phyloP scores from a whole-genome alignment of 2,888 invertebrate genomes.

The Amphipyra tragopoginis region DNA sequence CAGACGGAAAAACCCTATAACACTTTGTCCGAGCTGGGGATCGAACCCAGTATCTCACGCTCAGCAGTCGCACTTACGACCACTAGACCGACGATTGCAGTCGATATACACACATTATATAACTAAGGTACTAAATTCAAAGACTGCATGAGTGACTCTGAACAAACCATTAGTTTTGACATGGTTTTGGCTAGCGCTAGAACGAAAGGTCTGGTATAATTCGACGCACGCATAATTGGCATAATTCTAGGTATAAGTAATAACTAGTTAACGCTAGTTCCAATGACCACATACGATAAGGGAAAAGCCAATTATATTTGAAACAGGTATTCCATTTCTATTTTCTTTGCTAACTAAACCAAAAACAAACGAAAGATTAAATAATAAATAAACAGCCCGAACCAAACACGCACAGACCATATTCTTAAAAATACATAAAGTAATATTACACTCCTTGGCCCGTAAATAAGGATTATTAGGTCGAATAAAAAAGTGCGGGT shows the following conservation, averaged over 20 bases:
- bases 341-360: constrained; percentile 9
- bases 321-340: constrained; percentile 8
- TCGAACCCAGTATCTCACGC: too few species aligned
- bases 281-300: constrained; percentile 8
- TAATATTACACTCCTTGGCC: constrained; percentile 27
- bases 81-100: too few species aligned
- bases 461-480: constrained; percentile 42
- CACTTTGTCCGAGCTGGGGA: too few species aligned
- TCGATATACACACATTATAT: too few species aligned
- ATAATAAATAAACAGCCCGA: constrained; percentile 19
- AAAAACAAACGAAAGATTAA: constrained; percentile 31
- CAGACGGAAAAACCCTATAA: too few species aligned
- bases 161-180: background rate
- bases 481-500: constrained; percentile 30
- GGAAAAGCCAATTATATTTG: background rate
- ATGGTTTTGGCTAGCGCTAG: background rate
- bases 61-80: too few species aligned
- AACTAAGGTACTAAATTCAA: too few species aligned
- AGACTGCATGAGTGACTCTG: too few species aligned
- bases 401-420: constrained; percentile 35
- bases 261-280: too few species aligned
- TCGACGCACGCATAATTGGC: too few species aligned
- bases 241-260: too few species aligned
- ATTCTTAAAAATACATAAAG: constrained; percentile 32
- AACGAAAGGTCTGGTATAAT: background rate